Base-by-base conservation (phyloP, 2,888 invertebrate species). In the Nephrotoma flavescens region DNA sequence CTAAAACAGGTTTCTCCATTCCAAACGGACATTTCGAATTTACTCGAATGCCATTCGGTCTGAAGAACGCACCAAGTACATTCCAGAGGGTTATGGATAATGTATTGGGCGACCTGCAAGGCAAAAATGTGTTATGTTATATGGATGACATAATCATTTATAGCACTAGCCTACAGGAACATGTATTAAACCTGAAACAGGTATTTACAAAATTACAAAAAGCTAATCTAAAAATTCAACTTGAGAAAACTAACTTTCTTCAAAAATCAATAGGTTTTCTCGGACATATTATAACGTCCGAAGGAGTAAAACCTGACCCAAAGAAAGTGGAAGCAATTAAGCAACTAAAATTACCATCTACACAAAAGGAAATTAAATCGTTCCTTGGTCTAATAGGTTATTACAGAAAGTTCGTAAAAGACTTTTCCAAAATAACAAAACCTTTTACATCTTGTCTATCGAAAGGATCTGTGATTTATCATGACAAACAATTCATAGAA, bases 91-190 rank as follows among this genome's bases (percentile, higher is more conserved):
- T 83, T 19, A 83, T 83, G 47, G 47, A 47, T n/a, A 47, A 47
- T n/a, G 47, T 47, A 11, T 47, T 47, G n/a, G 47, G 47, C n/a
- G 83, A 83, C 41, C 83, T 57, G 15, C 87, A 88, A 85, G 87
- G 87, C 86, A 88, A 88, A 87, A 86, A 15, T 47, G 87, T 87
- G 15, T 31, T 87, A 47, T 86, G 86, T 9, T 90, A 89, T 87
- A 87, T 89, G 86, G 90, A 90, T 86, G 89, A 89, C 85, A 88
- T 89, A 3, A 88, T 90, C n/a, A 87, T 89, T 7, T 89, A 88
- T 71, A 88, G 87, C 7, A 89, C 88, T 19, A 88, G 88, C 41
- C 86, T 89, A n/a, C 88, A 89, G 87, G 89, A 89, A 87, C 89
- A 89, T 85, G 87, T 88, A 42, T 85, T 87, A 85, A 88, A 89